Evolutionary conservation across 92 coral and sea anemone genomes (phyloP), one percentile per base, ranked within the genome.

Genomic region (Epizoanthus ramosus): DNA sequence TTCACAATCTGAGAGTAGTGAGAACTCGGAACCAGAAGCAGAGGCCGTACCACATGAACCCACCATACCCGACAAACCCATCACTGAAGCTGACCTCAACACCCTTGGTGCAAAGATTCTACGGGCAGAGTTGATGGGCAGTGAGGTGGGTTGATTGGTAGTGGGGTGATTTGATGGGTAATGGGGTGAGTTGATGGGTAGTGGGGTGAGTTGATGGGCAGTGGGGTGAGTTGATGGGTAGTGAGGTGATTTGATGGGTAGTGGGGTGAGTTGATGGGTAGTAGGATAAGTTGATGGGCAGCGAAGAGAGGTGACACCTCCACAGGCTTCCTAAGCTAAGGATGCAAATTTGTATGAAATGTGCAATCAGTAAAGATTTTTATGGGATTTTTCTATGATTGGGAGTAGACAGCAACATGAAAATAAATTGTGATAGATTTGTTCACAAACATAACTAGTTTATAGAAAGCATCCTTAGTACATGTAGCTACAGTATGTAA

Each of bases 101-200:
- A 93, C 90, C 50, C 95, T 94, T 57, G 99, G 99, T 68, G 99
- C 99, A 6, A 94, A 96, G 80, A 92, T 94, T 37, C 84, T 96
- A 33, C 86, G 91, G 85, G 97, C 99, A 0, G 99, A 93, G 81
- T 85, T 96, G 52, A 96, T 96, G 98, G 99, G 99, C 47, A 85
- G 92, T 67, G 98, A 96, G 94, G 99, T 94, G 63, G 0, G 87
- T 75, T n/a, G 67, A 9, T n/a, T 22, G 19, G 33, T 12, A 47
- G 3, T 84, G 24, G 8, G 21, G 57, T 33, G 65, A 24, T 16
- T 59, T 6, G 16, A 23, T 52, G 54, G 54, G 13, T 1, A 47
- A 1, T 47, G 15, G 7, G 69, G 19, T 22, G 69, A 31, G 69
- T 9, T 63, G 69, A 31, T 22, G 28, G 35, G 14, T 9, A 22